Conservation (phyloP, 2,113 vertebrate genomes). For the Mustela nigripes region DNA sequence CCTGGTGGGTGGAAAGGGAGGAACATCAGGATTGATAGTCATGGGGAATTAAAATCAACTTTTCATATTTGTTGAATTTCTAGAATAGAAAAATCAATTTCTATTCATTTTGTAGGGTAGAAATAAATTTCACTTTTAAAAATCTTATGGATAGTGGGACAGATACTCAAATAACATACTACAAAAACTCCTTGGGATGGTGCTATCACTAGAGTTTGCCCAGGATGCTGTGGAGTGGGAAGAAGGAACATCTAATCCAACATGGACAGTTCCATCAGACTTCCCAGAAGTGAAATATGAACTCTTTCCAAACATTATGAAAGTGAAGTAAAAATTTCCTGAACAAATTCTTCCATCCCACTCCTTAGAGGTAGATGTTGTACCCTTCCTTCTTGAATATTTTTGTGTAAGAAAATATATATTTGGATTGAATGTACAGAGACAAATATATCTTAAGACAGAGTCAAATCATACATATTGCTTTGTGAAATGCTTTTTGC, state of each 20-base stretch:
- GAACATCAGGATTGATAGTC: background rate
- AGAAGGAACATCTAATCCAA: background rate
- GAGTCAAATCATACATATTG: background rate
- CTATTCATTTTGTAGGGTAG: background rate
- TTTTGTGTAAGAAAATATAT: background rate
- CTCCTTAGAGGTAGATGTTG: background rate
- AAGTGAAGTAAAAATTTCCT: background rate
- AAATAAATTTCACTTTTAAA: background rate
- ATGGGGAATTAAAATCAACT: slow-evolving; percentile 3
- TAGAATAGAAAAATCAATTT: background rate
- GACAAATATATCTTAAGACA: background rate
- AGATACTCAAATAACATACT: background rate
- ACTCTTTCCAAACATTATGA: background rate
- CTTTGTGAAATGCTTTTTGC: background rate
- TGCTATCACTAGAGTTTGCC: background rate
- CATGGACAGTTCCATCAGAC: background rate
- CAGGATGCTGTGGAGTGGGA: background rate
- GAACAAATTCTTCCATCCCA: background rate
- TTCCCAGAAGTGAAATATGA: background rate
- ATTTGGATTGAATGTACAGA: background rate
- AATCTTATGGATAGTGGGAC: background rate
- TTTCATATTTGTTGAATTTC: background rate
- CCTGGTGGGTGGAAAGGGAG: background rate
- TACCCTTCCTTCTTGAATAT: background rate
- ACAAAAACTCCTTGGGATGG: background rate